Percentiles rank a stretch among this genome's conserved stretches.
Evolutionary conservation across 1,140 invertebrate species (phyloP).

Genomic region (Drosophila jambulina): DNA sequence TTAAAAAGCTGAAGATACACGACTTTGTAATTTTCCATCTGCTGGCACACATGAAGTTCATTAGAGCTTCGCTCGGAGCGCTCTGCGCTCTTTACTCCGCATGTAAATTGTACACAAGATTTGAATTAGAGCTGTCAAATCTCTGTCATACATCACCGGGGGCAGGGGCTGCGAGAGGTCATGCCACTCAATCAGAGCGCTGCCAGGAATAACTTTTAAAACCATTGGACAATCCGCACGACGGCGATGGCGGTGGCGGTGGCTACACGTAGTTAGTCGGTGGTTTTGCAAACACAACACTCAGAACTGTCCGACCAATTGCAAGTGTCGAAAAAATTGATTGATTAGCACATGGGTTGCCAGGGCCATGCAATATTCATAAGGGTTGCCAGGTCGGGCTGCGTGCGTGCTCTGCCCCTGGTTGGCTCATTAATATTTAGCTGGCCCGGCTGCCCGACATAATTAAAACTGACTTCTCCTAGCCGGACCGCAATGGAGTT

Average conservation of each 20-base stretch:
- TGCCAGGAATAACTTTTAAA: conserved; percentile 57
- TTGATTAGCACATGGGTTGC: conserved; percentile 68
- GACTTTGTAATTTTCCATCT: conserved; percentile 79
- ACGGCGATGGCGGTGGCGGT: conserved; percentile 5
- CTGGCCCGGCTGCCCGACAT: conserved; percentile 50
- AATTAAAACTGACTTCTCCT: conserved; percentile 80
- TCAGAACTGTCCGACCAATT: conserved; percentile 52
- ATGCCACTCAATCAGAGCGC: conserved; percentile 70
- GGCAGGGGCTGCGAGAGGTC: conserved; percentile 30
- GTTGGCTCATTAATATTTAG: conserved; percentile 75
- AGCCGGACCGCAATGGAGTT: conserved; percentile 36
- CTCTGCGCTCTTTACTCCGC: conserved; percentile 50
- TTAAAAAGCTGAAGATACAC: conserved; percentile 59
- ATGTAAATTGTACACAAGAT: conserved; percentile 69
- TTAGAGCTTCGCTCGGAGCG: conserved; percentile 45
- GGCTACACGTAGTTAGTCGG: conserved; percentile 45
- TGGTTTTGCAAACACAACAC: conserved; percentile 61
- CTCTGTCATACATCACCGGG: conserved; percentile 70
- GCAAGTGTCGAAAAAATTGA: conserved; percentile 63
- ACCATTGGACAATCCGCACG: conserved; percentile 48
- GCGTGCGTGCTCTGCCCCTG: conserved; percentile 41
- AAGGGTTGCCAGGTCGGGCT: conserved; percentile 61
- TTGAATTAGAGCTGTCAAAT: conserved; percentile 83
- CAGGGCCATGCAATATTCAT: conserved; percentile 71
- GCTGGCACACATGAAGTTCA: conserved; percentile 82